A percentile compares a stretch with the other conserved stretches of the same genome.
These are phyloP conservation scores for Octonoba sinensis DNA, from an alignment of 2,888 invertebrate species.

Conservation along the genomic window DNA sequence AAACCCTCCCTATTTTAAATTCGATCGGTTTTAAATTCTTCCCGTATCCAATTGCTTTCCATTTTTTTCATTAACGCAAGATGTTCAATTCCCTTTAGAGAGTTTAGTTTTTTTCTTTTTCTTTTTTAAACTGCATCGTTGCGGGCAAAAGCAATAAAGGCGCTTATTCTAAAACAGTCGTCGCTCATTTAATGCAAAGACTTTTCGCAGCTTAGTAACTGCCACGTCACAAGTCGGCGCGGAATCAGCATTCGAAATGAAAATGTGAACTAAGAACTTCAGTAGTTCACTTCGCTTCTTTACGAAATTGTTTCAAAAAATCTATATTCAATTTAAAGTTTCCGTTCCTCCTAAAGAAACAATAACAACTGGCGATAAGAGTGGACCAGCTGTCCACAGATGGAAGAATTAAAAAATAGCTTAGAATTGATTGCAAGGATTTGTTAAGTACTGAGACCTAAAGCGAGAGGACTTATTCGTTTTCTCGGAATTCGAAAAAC, in stretches of 20 bases:
- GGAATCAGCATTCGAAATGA: constrained; percentile 54
- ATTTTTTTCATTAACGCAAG: constrained; percentile 38
- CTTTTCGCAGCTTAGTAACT: constrained; percentile 23
- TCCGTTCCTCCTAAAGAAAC: background rate
- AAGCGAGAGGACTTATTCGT: no score
- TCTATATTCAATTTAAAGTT: constrained; percentile 60
- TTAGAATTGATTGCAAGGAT: no score
- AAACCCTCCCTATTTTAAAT: constrained; percentile 22
- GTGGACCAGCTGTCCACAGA: no score
- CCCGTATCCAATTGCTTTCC: constrained; percentile 11
- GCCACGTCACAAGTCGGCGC: constrained; percentile 12
- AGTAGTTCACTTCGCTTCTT: constrained; percentile 16
- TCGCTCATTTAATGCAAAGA: constrained; percentile 52
- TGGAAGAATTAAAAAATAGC: no score
- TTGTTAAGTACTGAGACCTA: no score
- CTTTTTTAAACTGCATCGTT: constrained; percentile 10
- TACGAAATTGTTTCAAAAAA: constrained; percentile 22
- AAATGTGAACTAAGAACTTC: constrained; percentile 3
- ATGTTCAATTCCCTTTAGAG: constrained; percentile 26
- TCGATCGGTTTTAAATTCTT: constrained; percentile 36
- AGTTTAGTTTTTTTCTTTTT: constrained; percentile 12
- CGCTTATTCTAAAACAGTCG: constrained; percentile 20
- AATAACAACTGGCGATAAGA: background rate
- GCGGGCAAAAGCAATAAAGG: background rate
- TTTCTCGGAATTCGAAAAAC: no score